Evolutionary conservation across 2,113 vertebrate species (phyloP).

Genomic region (Thunnus thynnus): DNA sequence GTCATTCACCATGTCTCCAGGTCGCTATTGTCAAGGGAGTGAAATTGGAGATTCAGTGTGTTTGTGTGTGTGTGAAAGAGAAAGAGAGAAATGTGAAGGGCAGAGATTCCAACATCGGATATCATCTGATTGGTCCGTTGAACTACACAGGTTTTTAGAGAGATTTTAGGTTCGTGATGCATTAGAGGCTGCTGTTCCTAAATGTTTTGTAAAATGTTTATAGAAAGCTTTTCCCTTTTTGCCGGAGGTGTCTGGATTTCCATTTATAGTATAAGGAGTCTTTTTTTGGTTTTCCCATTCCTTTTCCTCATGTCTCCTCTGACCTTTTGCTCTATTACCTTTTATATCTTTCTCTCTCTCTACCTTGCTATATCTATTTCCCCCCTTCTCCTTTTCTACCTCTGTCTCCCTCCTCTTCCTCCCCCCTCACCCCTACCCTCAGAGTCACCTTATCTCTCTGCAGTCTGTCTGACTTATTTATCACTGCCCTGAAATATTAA

Average conservation of each 20-base stretch:
- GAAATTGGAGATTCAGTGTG: conserved; percentile 1
- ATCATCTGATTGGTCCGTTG: background rate
- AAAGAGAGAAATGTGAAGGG: background rate
- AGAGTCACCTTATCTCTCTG: conserved; percentile 82
- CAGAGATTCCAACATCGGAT: background rate
- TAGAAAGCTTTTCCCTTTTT: conserved; percentile 6
- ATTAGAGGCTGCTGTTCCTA: background rate
- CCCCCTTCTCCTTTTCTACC: conserved; percentile 30
- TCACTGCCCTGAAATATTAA: conserved; percentile 84
- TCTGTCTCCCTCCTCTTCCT: conserved; percentile 12
- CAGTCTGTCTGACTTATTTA: conserved; percentile 84
- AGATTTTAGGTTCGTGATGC: background rate
- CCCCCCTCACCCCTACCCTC: conserved; percentile 45
- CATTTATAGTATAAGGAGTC: conserved; percentile 7
- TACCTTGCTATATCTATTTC: conserved; percentile 48
- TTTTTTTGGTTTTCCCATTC: conserved; percentile 9
- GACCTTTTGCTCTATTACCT: conserved; percentile 60
- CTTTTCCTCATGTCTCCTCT: conserved; percentile 38
- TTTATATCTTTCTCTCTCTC: conserved; percentile 6
- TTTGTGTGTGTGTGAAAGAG: background rate
- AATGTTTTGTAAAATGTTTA: conserved; percentile 4
- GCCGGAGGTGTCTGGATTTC: conserved; percentile 2
- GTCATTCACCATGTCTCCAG: conserved; percentile 44
- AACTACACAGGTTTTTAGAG: background rate
- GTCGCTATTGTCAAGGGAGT: conserved; percentile 22